Conservation (phyloP, 2,113 vertebrate genomes). For the Lynx canadensis region DNA sequence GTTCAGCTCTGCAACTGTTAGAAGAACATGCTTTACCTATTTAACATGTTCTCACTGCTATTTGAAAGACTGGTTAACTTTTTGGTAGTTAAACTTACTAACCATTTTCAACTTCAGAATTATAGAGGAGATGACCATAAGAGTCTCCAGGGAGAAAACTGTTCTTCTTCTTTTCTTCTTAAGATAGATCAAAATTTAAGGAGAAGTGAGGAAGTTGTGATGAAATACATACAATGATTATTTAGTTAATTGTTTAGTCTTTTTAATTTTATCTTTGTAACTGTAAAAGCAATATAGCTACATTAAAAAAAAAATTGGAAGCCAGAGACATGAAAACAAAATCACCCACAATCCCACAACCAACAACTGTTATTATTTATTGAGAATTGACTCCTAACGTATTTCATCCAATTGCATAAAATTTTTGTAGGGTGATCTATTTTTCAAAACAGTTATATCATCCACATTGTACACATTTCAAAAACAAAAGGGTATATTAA, state of each 20-base stretch:
- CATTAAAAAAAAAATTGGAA: background rate
- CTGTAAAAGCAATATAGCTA: constrained; percentile 21
- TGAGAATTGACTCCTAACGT: background rate
- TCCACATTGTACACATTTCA: background rate
- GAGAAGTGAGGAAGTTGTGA: background rate
- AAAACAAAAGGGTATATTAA: constrained; percentile 12
- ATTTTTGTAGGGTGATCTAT: background rate
- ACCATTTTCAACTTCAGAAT: constrained; percentile 41
- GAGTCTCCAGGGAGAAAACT: background rate
- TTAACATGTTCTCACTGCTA: background rate
- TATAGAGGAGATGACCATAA: background rate
- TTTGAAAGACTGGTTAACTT: constrained; percentile 47
- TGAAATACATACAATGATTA: constrained; percentile 42
- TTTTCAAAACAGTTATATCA: constrained; percentile 15
- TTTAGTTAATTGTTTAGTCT: constrained; percentile 36
- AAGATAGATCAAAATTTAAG: constrained; percentile 31
- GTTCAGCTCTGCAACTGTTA: background rate
- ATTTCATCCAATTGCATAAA: background rate
- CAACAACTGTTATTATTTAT: background rate
- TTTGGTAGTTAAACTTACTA: constrained; percentile 59
- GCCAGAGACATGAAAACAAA: background rate
- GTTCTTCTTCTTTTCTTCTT: background rate
- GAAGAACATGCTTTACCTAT: constrained; percentile 33
- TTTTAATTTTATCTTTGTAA: constrained; percentile 26
- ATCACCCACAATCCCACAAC: background rate